A percentile compares a stretch with the other conserved stretches of the same genome.
These are phyloP conservation scores for Oreochromis tanganicae DNA, from an alignment of 2,113 vertebrate species.

Conservation along the genomic window DNA sequence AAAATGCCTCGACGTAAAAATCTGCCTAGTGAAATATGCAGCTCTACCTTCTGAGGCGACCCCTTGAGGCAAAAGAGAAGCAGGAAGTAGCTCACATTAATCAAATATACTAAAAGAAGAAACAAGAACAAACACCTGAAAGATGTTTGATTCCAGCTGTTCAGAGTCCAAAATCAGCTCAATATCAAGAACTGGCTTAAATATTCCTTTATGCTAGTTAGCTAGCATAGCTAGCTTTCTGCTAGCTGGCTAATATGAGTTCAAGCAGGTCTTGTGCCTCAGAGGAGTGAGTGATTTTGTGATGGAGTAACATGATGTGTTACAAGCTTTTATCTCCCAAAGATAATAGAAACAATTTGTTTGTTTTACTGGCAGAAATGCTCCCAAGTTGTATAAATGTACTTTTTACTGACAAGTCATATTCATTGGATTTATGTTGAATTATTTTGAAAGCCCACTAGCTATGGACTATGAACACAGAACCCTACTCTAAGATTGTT, in stretches of 20 bases:
- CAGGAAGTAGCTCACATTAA: not conserved
- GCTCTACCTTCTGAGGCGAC: accelerated
- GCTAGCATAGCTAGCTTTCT: no score
- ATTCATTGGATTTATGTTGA: not conserved
- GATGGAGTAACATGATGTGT: not conserved
- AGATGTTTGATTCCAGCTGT: not conserved
- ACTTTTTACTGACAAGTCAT: not conserved
- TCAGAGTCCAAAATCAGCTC: not conserved
- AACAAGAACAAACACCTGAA: not conserved
- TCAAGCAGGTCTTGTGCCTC: accelerated
- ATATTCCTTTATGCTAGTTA: not conserved
- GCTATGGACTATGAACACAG: accelerated
- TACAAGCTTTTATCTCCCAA: not conserved
- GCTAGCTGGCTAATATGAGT: accelerated
- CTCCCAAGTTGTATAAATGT: not conserved
- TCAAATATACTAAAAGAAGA: not conserved
- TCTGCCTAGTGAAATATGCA: not conserved
- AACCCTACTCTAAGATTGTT: not conserved
- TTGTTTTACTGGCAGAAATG: not conserved
- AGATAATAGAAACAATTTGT: not conserved
- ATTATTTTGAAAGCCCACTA: not conserved
- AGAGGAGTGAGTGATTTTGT: not conserved
- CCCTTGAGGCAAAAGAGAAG: not conserved
- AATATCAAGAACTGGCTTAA: not conserved
- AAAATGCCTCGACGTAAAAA: not conserved